These are phyloP conservation scores for Galleria mellonella DNA, from an alignment of 1,140 invertebrate species.

Conservation along the genomic window DNA sequence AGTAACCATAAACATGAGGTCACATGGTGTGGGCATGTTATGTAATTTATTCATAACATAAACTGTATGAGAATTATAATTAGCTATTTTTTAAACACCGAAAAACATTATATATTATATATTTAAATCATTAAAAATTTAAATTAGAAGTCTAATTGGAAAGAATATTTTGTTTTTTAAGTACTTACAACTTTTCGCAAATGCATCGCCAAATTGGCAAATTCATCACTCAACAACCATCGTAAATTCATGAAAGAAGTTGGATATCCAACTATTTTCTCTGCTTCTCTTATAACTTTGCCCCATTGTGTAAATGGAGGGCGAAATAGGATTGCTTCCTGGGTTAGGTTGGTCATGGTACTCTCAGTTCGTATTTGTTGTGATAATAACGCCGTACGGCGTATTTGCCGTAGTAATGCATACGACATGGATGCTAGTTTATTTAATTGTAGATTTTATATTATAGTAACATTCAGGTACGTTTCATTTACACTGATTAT, in stretches of 20 bases:
- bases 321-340: conserved; percentile 55
- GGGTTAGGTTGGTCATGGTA: conserved; percentile 57
- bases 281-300: conserved; percentile 83
- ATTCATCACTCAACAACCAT: conserved; percentile 91
- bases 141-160: too few species aligned
- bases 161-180: too few species aligned
- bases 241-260: conserved; percentile 91
- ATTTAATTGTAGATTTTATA: background rate
- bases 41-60: conserved; percentile 19
- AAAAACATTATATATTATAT: too few species aligned
- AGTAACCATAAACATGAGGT: background rate
- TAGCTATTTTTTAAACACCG: too few species aligned
- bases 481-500: too few species aligned
- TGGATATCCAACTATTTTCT: conserved; percentile 95
- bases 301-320: conserved; percentile 58
- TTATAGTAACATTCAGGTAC: background rate
- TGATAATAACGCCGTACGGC: conserved; percentile 36
- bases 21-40: conserved; percentile 7
- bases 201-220: conserved; percentile 91
- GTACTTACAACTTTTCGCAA: conserved; percentile 85
- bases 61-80: background rate
- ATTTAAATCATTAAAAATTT: too few species aligned
- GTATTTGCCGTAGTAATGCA: conserved; percentile 46
- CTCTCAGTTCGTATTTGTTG: conserved; percentile 45
- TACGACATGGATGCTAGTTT: conserved; percentile 37